Conservation (phyloP, 2,888 invertebrate species). For the Cantharis lateralis region DNA sequence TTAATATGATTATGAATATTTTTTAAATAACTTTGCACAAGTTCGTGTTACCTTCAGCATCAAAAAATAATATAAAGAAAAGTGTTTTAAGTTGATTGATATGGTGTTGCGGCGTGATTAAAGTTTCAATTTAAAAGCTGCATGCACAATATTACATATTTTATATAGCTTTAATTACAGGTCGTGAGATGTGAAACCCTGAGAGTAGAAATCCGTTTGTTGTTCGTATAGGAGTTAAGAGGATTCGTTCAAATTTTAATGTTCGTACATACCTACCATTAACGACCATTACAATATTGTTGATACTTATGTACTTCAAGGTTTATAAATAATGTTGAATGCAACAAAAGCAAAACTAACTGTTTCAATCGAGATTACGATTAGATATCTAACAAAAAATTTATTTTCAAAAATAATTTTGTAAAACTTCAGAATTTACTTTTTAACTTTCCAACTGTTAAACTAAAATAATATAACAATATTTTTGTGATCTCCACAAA, state of each 20-base stretch:
- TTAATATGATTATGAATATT: neutral
- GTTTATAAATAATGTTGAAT: neutral
- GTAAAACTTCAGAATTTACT: conserved; percentile 17
- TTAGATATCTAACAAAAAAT: neutral
- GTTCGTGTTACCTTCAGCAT: neutral
- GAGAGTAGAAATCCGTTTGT: conserved; percentile 15
- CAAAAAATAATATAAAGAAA: neutral
- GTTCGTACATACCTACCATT: neutral
- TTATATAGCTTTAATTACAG: conserved; percentile 36
- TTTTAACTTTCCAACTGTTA: neutral
- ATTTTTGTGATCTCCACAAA: neutral
- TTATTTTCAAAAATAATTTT: conserved; percentile 12
- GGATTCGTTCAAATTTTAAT: neutral
- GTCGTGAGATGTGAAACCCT: conserved; percentile 11
- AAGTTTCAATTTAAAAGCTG: conserved; percentile 12
- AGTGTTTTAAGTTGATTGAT: conserved; percentile 13
- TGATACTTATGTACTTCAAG: neutral
- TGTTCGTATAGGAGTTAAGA: conserved; percentile 9
- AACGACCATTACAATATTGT: neutral
- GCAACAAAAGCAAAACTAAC: neutral
- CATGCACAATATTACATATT: conserved; percentile 19
- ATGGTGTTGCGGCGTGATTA: conserved; percentile 14
- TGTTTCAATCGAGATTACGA: neutral
- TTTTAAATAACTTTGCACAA: neutral
- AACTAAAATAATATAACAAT: neutral